phyloP scores from a whole-genome alignment of 2,113 vertebrate genomes.

The Psittacus erithacus region DNA sequence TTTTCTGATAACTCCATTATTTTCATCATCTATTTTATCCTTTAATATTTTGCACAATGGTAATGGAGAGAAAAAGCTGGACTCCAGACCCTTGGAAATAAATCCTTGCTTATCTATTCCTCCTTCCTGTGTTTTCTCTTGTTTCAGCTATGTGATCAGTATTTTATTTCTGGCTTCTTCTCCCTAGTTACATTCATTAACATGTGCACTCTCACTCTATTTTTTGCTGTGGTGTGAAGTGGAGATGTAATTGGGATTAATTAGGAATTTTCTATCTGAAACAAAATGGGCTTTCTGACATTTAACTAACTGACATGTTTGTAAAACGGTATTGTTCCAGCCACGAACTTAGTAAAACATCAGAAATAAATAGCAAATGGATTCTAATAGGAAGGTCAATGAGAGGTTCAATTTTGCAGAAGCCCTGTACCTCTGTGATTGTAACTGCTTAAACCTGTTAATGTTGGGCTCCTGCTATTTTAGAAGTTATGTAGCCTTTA shows the following conservation, averaged over 20 bases:
- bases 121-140: neutral
- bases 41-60: neutral
- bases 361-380: neutral
- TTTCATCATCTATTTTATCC: neutral
- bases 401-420: rapidly evolving
- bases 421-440: neutral
- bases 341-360: neutral
- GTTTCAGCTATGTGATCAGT: neutral
- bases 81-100: neutral
- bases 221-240: neutral
- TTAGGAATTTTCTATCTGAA: neutral
- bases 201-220: neutral
- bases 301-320: neutral
- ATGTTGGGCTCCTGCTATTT: neutral
- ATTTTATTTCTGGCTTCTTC: neutral
- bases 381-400: neutral
- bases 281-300: neutral
- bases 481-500: neutral
- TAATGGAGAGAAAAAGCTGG: neutral
- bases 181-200: neutral
- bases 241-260: neutral
- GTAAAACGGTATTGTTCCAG: neutral
- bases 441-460: neutral
- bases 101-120: neutral
- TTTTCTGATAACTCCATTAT: neutral